phyloP scores from a whole-genome alignment of 2,113 vertebrate genomes.

The Sebastes schlegelii region DNA sequence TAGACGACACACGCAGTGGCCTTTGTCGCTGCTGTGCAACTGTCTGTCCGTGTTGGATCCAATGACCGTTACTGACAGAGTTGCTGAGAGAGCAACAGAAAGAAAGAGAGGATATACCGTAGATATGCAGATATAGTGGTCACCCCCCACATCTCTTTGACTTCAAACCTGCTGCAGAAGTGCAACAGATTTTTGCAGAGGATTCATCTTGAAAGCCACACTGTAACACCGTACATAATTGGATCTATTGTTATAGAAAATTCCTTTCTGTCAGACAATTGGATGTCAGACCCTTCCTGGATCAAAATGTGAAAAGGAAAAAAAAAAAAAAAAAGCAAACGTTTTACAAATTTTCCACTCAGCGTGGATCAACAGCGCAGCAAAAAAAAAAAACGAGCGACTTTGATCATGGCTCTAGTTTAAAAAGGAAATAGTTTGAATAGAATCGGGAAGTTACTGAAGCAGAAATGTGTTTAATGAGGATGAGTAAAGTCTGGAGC shows the following conservation, averaged over 20 bases:
- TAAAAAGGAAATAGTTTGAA: constrained; percentile 53
- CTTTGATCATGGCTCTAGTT: constrained; percentile 58
- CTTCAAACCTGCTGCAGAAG: constrained; percentile 44
- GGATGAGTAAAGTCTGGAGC: constrained; percentile 59
- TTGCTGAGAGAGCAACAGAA: constrained; percentile 43
- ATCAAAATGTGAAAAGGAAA: constrained; percentile 42
- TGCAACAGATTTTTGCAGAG: constrained; percentile 28
- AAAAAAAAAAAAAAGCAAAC: constrained; percentile 40
- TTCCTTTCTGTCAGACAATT: constrained; percentile 50
- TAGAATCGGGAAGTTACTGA: constrained; percentile 37
- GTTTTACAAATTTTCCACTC: constrained; percentile 51
- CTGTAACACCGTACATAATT: constrained; percentile 51
- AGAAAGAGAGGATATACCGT: constrained; percentile 45
- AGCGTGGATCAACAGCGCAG: constrained; percentile 53
- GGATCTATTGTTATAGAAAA: constrained; percentile 64
- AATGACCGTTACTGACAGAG: constrained; percentile 60
- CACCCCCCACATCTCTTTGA: constrained; percentile 35
- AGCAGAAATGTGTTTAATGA: constrained; percentile 71
- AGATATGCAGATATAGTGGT: constrained; percentile 31
- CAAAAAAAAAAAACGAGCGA: constrained; percentile 13
- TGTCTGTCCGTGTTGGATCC: constrained; percentile 51
- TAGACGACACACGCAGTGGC: constrained; percentile 11
- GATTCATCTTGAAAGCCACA: constrained; percentile 58
- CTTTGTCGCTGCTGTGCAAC: constrained; percentile 42
- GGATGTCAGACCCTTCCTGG: constrained; percentile 56